Conservation (phyloP, 2,113 vertebrate species). For the Stigmatopora nigra region DNA sequence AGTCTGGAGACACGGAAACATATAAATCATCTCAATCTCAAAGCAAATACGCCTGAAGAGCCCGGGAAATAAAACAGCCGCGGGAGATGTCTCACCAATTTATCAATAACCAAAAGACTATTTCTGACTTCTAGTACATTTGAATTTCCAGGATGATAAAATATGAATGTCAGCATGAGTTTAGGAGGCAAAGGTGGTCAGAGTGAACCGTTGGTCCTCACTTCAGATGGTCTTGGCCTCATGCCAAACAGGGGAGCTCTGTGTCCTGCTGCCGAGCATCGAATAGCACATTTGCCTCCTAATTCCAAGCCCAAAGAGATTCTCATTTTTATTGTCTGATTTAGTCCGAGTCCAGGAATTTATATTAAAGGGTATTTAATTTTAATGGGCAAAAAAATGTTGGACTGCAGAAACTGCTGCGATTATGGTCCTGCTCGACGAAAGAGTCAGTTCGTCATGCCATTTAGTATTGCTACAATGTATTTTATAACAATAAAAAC, state of each 20-base stretch:
- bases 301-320: constrained; percentile 15
- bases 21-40: constrained; percentile 18
- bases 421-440: constrained; percentile 36
- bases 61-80: constrained; percentile 28
- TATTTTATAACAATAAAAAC: too few relatives aligned
- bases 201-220: constrained; percentile 29
- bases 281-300: constrained; percentile 7
- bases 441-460: constrained; percentile 37
- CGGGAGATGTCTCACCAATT: constrained; percentile 38
- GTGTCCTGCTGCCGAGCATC: constrained; percentile 19
- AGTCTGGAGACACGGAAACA: constrained; percentile 5
- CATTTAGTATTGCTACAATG: not conserved
- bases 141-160: constrained; percentile 52
- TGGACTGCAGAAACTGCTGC: constrained; percentile 15
- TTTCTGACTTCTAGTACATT: constrained; percentile 42
- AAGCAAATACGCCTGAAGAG: constrained; percentile 5
- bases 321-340: constrained; percentile 11
- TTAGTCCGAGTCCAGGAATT: constrained; percentile 30
- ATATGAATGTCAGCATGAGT: constrained; percentile 17
- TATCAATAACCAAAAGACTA: constrained; percentile 39
- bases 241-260: constrained; percentile 34
- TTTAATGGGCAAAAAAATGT: constrained; percentile 16
- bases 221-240: constrained; percentile 41
- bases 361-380: not conserved
- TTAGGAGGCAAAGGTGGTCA: constrained; percentile 9